Conservation (phyloP, 2,888 invertebrate species). For the Apamea crenata region DNA sequence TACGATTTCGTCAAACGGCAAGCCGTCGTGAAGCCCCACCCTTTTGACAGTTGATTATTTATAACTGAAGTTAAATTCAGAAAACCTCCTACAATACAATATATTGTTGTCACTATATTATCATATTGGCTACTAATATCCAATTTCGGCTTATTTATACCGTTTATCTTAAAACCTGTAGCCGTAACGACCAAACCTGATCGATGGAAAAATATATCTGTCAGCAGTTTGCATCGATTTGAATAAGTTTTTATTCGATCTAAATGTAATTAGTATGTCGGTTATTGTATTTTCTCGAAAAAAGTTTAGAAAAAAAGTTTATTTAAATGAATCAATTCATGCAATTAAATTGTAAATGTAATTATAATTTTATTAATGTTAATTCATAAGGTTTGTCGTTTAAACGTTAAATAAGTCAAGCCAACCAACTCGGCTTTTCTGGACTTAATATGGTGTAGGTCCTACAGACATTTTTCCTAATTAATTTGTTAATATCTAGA, state of each 20-base stretch:
- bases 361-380: not conserved
- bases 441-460: not conserved
- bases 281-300: not conserved
- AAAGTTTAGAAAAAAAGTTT: no score
- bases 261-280: not conserved
- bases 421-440: not conserved
- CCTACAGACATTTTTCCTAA: slow-evolving; percentile 23
- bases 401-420: not conserved
- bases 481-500: slow-evolving; percentile 54
- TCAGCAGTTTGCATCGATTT: not conserved
- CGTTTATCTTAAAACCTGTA: slow-evolving; percentile 19
- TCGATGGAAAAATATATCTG: slow-evolving; percentile 21
- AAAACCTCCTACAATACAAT: slow-evolving; percentile 4
- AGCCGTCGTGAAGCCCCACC: no score
- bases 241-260: slow-evolving; percentile 20
- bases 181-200: slow-evolving; percentile 15
- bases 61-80: slow-evolving; percentile 15
- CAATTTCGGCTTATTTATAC: slow-evolving; percentile 8
- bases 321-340: not conserved
- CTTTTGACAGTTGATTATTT: slow-evolving; percentile 22
- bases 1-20: slow-evolving; percentile 13
- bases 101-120: slow-evolving; percentile 7
- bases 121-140: not conserved
- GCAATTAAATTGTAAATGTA: not conserved
- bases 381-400: not conserved